Evolutionary conservation across 2,113 vertebrate species (phyloP), one percentile per base, ranked within the genome.

Genomic region (Carlito syrichta): DNA sequence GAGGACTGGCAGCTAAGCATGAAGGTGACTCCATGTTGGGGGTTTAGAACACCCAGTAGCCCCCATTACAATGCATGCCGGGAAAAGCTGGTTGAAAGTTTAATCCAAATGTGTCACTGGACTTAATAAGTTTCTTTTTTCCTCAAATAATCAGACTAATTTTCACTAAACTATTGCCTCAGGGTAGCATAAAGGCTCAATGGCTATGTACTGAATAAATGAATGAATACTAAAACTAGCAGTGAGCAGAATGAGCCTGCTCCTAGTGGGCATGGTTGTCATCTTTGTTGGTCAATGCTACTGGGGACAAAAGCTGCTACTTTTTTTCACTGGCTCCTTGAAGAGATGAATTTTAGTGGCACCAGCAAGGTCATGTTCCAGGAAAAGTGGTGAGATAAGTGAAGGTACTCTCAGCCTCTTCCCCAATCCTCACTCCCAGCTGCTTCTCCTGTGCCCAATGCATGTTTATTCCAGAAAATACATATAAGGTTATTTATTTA

Each of bases 41-140:
- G 62, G 3, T 82, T 88, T 71, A 66, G 91, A 81, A 63, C 63
- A 74, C 50, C 25, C 32, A 68, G 52, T 6, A 81, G n/a, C 40
- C 78, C 32, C 90, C 83, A 96, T 95, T 97, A 43, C 85, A 92
- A 81, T 96, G 81, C 81, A 94, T 85, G 32, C 58, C 85, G 90
- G 69, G 66, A 81, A 81, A 97, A 77, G 14, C 76, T 78, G n/a
- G 87, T 90, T 97, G 95, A 97, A 97, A 97, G 84, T 43, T 89
- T 98, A 97, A 98, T 90, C 71, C 95, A 96, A 90, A 96, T 88
- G 84, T 91, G 81, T 92, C 94, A 95, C 63, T 82, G 73, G 23
- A 52, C 89, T 96, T 96, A 90, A 96, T 95, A 84, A 78, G 78
- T 93, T 89, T 88, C 35, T 88, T 76, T 86, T 30, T 30, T 11